phyloP scores from a whole-genome alignment of 2,888 invertebrate species.

The Drosophila pseudotalamancana region DNA sequence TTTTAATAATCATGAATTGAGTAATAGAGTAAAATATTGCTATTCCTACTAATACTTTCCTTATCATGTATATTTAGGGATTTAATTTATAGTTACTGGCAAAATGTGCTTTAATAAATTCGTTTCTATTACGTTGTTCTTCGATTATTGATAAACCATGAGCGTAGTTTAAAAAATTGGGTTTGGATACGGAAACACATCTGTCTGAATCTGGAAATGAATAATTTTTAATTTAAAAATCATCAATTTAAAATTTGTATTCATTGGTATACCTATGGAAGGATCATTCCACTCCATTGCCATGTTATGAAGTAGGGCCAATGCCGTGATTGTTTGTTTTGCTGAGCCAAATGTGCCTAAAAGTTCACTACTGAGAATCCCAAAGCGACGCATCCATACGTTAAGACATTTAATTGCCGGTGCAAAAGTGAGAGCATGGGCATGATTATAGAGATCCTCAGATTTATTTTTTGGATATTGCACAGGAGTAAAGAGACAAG shows the following conservation, averaged over 20 bases:
- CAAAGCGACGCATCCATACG: slow-evolving; percentile 68
- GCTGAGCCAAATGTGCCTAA: slow-evolving; percentile 63
- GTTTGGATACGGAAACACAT: slow-evolving; percentile 37
- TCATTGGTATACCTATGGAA: slow-evolving; percentile 50
- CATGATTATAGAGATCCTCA: slow-evolving; percentile 73
- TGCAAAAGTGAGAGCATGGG: slow-evolving; percentile 68
- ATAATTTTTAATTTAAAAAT: not conserved
- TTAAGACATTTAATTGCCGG: slow-evolving; percentile 69
- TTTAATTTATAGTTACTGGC: slow-evolving; percentile 8
- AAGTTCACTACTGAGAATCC: slow-evolving; percentile 64
- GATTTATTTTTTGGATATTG: slow-evolving; percentile 50
- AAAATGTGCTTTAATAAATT: slow-evolving; percentile 74
- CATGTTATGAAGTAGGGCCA: slow-evolving; percentile 79
- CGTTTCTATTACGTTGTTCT: slow-evolving; percentile 63
- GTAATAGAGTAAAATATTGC: too few species aligned
- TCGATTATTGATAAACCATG: slow-evolving; percentile 7
- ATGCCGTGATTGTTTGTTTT: slow-evolving; percentile 74
- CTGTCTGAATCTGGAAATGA: slow-evolving; percentile 44
- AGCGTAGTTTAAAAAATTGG: slow-evolving; percentile 31
- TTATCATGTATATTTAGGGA: too few species aligned
- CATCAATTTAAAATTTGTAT: not conserved
- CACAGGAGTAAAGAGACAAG: slow-evolving; percentile 74
- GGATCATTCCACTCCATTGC: slow-evolving; percentile 80
- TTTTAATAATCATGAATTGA: too few species aligned
- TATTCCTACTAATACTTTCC: too few species aligned